Conservation (phyloP, 2,797 vertebrate species). For the Lacerta viridis region DNA sequence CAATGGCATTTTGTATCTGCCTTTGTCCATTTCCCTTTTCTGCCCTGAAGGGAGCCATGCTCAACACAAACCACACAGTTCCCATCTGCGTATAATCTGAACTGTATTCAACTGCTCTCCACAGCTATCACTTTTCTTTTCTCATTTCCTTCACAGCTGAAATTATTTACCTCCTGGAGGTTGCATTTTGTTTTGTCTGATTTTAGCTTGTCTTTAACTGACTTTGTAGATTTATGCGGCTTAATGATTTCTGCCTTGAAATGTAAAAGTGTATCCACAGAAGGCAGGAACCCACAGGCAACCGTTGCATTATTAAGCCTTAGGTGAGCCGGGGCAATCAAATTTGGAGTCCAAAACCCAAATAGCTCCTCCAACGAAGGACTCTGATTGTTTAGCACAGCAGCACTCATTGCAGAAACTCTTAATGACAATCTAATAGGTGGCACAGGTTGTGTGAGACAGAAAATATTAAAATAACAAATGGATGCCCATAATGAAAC, state of each 20-base stretch:
- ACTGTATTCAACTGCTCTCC: conserved; percentile 67
- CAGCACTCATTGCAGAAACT: conserved; percentile 23
- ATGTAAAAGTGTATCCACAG: conserved; percentile 38
- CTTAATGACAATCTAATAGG: conserved; percentile 33
- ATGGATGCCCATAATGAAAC: conserved; percentile 23
- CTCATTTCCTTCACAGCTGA: conserved; percentile 74
- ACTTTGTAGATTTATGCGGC: conserved; percentile 52
- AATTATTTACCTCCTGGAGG: conserved; percentile 77
- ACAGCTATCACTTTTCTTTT: conserved; percentile 62
- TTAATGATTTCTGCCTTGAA: conserved; percentile 63
- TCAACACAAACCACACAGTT: conserved; percentile 40
- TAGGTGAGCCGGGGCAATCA: conserved; percentile 48
- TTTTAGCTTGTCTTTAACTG: conserved; percentile 73
- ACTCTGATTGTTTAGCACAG: conserved; percentile 23
- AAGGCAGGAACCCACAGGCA: conserved; percentile 38
- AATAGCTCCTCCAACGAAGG: conserved; percentile 13
- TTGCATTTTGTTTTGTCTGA: conserved; percentile 71
- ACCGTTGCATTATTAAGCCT: conserved; percentile 41
- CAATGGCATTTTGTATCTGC: neutral
- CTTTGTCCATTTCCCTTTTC: conserved; percentile 42
- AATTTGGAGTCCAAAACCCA: conserved; percentile 33
- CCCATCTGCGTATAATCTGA: conserved; percentile 63
- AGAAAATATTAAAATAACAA: conserved; percentile 42
- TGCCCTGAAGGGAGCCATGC: conserved; percentile 46
- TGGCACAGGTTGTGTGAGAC: conserved; percentile 12